A percentile compares a stretch with the other conserved stretches of the same genome.
Evolutionary conservation across 2,888 invertebrate species (phyloP).

Genomic region (Temnothorax rugatulus): DNA sequence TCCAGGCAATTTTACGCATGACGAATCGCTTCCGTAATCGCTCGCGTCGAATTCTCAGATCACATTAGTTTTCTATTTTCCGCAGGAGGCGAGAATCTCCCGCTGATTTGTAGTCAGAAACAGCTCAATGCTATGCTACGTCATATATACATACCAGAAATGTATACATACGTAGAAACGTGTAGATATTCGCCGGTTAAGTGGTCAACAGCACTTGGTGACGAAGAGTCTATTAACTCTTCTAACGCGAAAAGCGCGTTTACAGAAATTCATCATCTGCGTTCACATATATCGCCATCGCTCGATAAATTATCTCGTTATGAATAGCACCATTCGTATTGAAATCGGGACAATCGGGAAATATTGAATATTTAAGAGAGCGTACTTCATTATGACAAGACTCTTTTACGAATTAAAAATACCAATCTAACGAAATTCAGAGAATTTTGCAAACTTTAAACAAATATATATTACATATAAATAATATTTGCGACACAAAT

Average conservation of each 20-base stretch:
- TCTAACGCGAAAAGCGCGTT: conserved; percentile 16
- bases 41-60: not conserved
- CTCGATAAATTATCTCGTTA: not conserved
- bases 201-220: not conserved
- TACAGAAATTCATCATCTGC: conserved; percentile 1
- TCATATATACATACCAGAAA: not conserved
- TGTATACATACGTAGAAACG: no score
- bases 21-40: not conserved
- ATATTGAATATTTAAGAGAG: not conserved
- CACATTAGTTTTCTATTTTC: conserved; percentile 10
- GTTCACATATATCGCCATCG: not conserved
- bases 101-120: not conserved
- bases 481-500: not conserved
- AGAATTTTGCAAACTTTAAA: conserved; percentile 1
- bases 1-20: conserved; percentile 21
- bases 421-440: not conserved
- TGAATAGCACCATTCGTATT: not conserved
- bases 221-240: not conserved
- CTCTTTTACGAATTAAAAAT: not conserved
- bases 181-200: not conserved
- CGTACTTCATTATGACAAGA: not conserved
- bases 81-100: not conserved
- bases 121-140: no score
- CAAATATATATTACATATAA: not conserved
- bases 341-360: not conserved